Evolutionary conservation across 37 sponge, comb jelly and placozoan species (phyloP), one percentile per base, ranked within the genome.

Genomic region (Cliona cf. orientalis): DNA sequence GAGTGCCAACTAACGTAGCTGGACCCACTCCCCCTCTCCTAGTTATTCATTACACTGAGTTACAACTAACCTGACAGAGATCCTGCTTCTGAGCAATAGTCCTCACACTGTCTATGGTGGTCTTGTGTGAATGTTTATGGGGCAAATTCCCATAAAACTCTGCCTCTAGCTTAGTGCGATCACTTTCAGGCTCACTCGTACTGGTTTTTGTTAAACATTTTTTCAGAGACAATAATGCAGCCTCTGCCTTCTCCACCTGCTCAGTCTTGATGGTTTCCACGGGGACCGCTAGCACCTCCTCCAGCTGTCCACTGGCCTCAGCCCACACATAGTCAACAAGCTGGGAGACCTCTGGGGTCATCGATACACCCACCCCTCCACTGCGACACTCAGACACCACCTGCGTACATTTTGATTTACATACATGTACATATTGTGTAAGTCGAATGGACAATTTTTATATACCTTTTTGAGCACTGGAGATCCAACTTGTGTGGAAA

Each of bases 241-340:
- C 91, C 74, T 96, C 94, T 29, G 97, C 97, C 46, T 87, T 93
- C 26, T 88, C 85, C 29, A 93, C 89, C 81, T 92, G 81, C n/a
- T 92, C 97, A 65, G 71, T 22, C 62, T 90, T 90, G 36, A 96
- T 46, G 34, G 80, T 80, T 42, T 57, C 84, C 60, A 96, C 81
- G 29, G 94, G 84, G 1, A 87, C 86, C 40, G 84, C 49, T 31
- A 96, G 80, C 49, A 96, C 79, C 61, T 79, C 81, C 40, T 79
- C 82, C 33, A 95, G 85, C n/a, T 85, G 83, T 37, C 91, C 95
- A 57, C 42, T 81, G 45, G 94, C 94, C 46, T 92, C 93, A 14
- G 31, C 57, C 97, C 97, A 96, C 12, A 96, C 41, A 41, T 90
- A 91, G 32, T 90, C 88, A 41, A 96, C 91, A 41, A 96, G 83